Evolutionary conservation across 1,140 invertebrate species (phyloP).

Genomic region (Leucophenga varia): DNA sequence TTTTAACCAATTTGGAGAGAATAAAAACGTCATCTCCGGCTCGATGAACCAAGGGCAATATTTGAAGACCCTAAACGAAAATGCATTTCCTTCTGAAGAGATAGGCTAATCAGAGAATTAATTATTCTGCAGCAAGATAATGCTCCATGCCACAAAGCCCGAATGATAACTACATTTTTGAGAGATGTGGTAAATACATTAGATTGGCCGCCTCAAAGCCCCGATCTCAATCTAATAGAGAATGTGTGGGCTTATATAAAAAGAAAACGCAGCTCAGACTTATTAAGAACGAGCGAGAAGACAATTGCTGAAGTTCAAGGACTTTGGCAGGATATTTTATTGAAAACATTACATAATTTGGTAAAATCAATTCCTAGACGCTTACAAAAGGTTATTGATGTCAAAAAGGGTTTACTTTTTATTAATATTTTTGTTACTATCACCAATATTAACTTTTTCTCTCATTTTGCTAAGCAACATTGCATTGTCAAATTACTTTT

Average conservation of each 20-base stretch:
- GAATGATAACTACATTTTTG: neutral
- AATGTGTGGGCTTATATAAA: slow-evolving; percentile 5
- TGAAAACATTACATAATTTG: slow-evolving; percentile 1
- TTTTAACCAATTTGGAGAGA: too few species aligned
- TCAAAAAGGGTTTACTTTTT: neutral
- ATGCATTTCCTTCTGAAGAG: neutral
- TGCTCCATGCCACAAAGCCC: neutral
- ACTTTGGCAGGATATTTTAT: slow-evolving; percentile 3
- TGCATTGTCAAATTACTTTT: too few species aligned
- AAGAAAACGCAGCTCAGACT: neutral
- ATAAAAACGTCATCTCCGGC: too few species aligned
- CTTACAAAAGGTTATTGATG: slow-evolving; percentile 3
- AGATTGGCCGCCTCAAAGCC: slow-evolving; percentile 4
- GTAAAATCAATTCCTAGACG: slow-evolving; percentile 6
- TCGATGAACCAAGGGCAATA: too few species aligned
- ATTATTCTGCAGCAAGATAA: neutral
- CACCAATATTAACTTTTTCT: too few species aligned
- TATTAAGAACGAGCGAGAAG: slow-evolving; percentile 1
- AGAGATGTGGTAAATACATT: neutral
- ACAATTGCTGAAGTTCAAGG: slow-evolving; percentile 4
- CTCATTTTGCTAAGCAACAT: too few species aligned
- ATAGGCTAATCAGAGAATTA: neutral
- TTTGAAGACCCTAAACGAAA: too few species aligned
- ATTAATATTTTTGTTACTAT: slow-evolving; percentile 4
- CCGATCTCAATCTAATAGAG: slow-evolving; percentile 1